These are phyloP conservation scores for Stenotaenia linearis DNA, from an alignment of 2,888 invertebrate species.

Conservation along the genomic window DNA sequence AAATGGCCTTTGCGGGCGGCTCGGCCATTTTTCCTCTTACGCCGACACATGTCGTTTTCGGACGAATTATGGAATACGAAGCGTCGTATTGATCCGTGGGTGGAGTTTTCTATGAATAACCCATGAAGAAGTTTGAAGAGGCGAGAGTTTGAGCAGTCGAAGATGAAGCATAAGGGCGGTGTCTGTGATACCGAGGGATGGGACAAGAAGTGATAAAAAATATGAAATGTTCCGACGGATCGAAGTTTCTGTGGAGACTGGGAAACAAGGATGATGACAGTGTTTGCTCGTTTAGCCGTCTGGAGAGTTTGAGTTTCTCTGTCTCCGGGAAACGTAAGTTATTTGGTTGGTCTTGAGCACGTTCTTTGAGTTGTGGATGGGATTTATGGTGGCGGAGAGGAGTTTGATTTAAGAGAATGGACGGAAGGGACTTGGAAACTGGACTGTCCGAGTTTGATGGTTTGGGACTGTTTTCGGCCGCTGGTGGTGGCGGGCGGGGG, in stretches of 20 bases:
- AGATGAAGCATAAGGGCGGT: neutral
- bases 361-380: neutral
- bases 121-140: conserved; percentile 1
- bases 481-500: too few relatives aligned
- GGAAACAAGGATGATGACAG: neutral
- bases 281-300: neutral
- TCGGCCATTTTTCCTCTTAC: neutral
- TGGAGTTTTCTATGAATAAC: conserved; percentile 4
- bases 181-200: neutral
- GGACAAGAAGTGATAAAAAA: neutral
- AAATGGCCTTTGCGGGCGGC: neutral
- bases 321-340: too few relatives aligned
- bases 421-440: too few relatives aligned
- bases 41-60: neutral
- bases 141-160: neutral
- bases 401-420: too few relatives aligned
- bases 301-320: too few relatives aligned
- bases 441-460: too few relatives aligned
- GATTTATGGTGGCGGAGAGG: too few relatives aligned
- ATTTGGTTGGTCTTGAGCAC: too few relatives aligned
- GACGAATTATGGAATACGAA: conserved; percentile 1
- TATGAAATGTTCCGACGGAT: neutral
- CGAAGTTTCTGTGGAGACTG: neutral
- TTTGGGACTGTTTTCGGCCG: too few relatives aligned
- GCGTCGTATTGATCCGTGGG: conserved; percentile 1